Base-by-base conservation (phyloP, 2,888 invertebrate species). In the Drosophila monieri region DNA sequence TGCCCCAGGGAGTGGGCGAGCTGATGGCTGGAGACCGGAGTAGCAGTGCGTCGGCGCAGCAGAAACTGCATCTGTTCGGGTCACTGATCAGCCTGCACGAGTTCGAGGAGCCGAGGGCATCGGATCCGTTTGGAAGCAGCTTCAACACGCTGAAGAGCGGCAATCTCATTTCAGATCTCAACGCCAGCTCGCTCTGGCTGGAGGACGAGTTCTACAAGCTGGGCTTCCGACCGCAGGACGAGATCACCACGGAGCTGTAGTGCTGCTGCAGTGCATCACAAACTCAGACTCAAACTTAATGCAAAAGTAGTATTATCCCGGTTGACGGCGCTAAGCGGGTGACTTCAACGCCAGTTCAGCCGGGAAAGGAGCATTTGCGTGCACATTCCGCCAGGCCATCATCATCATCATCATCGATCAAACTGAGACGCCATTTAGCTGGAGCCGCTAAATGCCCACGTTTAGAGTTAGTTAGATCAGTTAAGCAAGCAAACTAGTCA, bases 141-240 rank as follows among this genome's bases (percentile, higher is more conserved):
- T 92, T 85, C 90, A 92, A 81, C 90, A 94, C 91, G 90, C 93
- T 76, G 90, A 94, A 77, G 92, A 93, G 69, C 92, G 90, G 90
- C 64, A 90, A 90, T 78, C 89, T 91, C 64, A 91, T 91, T 78
- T 87, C 91, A 69, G 91, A 91, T 89, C 89, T 91, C 80, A 91
- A 91, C 87, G 91, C 91, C 58, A 93, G 94, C 86, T 94, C 94
- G 58, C 93, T 95, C 49, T 95, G 95, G 94, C 91, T 95, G 62
- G 96, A 95, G 87, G 95, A 96, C 87, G 96, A 96, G 91, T 95
- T 96, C 89, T 95, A 95, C 84, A 95, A 96, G 89, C 93, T 97
- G 91, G 96, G 96, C 62, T 95, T 96, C 91, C 93, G 97, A 86
- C 97, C 97, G 51, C 97, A 97, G 92, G 97, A 97, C 92, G 96